phyloP scores from a whole-genome alignment of 2,888 invertebrate genomes.

The Ophion costatus region DNA sequence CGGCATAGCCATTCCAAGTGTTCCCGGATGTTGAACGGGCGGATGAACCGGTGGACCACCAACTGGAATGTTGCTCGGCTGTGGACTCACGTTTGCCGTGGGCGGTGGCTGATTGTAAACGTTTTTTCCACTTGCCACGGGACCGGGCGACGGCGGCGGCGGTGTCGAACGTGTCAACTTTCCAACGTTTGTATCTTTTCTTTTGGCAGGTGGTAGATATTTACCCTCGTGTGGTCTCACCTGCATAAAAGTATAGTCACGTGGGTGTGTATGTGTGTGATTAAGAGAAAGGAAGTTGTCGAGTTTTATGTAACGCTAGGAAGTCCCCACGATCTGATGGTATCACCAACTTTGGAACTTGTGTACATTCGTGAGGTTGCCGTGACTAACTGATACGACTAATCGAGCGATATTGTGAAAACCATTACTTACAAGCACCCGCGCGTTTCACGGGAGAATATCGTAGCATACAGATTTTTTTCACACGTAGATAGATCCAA shows the following conservation, averaged over 20 bases:
- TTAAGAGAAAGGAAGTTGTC: neutral
- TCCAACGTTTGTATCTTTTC: slow-evolving; percentile 88
- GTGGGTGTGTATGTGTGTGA: neutral
- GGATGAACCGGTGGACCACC: slow-evolving; percentile 77
- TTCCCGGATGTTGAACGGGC: slow-evolving; percentile 78
- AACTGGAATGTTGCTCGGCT: slow-evolving; percentile 79
- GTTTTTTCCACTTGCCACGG: slow-evolving; percentile 76
- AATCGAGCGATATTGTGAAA: no score
- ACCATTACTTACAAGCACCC: no score
- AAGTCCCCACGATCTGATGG: neutral
- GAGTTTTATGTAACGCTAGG: neutral
- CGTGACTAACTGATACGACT: no score
- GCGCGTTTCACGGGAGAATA: no score
- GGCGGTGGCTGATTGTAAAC: slow-evolving; percentile 79
- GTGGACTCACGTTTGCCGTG: slow-evolving; percentile 74
- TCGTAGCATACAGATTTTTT: no score
- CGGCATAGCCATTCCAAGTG: slow-evolving; percentile 80
- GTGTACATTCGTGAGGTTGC: no score
- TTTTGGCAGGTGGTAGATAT: slow-evolving; percentile 92
- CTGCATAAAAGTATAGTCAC: slow-evolving; percentile 60
- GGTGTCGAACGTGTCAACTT: slow-evolving; percentile 88
- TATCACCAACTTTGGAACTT: no score
- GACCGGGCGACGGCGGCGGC: slow-evolving; percentile 84
- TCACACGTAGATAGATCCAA: no score
- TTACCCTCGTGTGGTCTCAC: slow-evolving; percentile 85